Percentiles rank a stretch among this genome's conserved stretches.
Evolutionary conservation across 2,797 vertebrate genomes (phyloP).

Genomic region (Eremophila alpestris): DNA sequence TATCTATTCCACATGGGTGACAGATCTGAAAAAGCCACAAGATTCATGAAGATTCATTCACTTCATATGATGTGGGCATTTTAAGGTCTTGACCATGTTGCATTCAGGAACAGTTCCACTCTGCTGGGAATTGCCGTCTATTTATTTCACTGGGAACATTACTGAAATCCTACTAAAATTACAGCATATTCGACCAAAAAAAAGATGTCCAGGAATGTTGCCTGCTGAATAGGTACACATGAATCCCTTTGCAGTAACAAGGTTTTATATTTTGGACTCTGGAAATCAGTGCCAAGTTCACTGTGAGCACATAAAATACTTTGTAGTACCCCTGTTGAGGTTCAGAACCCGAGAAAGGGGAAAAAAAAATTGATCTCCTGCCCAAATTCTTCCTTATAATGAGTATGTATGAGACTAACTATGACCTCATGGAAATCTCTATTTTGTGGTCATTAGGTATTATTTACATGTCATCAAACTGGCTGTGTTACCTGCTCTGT

Average conservation of each 20-base stretch:
- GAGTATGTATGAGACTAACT: conserved; percentile 45
- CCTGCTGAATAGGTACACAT: not conserved
- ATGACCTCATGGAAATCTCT: conserved; percentile 37
- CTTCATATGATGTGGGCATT: not conserved
- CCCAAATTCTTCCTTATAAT: conserved; percentile 46
- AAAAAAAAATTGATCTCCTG: not conserved
- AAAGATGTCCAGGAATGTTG: not conserved
- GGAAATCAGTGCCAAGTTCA: not conserved
- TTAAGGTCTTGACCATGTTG: not conserved
- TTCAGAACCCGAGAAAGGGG: not conserved
- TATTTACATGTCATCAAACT: conserved; percentile 30
- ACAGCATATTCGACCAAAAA: not conserved
- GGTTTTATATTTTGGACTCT: not conserved
- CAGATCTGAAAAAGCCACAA: not conserved
- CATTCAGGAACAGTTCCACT: not conserved
- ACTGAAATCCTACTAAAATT: not conserved
- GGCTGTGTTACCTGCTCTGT: not conserved
- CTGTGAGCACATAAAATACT: not conserved
- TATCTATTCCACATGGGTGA: not conserved
- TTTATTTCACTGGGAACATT: not conserved
- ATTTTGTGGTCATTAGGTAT: conserved; percentile 15
- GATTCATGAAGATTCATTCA: not conserved
- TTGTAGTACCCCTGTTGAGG: not conserved
- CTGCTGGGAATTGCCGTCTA: not conserved
- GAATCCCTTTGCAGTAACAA: not conserved